Conservation (phyloP, 1,140 invertebrate species). For the Drosophila novamexicana region DNA sequence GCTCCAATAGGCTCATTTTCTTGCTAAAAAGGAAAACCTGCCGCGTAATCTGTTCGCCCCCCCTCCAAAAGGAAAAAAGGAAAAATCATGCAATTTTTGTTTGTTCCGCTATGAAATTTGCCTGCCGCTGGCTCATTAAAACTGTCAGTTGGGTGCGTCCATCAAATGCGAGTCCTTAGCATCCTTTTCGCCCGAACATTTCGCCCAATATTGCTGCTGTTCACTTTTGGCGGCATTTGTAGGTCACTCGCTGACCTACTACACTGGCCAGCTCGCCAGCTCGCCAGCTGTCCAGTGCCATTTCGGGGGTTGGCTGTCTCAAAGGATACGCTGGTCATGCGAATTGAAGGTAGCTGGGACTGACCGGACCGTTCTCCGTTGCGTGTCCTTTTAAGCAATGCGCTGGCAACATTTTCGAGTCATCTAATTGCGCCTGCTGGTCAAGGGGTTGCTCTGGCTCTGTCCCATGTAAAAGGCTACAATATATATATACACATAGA, state of each 20-base stretch:
- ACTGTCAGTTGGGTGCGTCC: conserved; percentile 36
- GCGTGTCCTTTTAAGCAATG: conserved; percentile 29
- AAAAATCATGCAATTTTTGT: conserved; percentile 50
- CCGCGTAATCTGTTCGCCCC: conserved; percentile 20
- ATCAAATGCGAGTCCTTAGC: conserved; percentile 38
- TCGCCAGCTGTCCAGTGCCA: conserved; percentile 41
- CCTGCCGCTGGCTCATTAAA: conserved; percentile 36
- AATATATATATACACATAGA: conserved; percentile 2
- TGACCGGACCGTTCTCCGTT: conserved; percentile 44
- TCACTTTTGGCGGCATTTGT: conserved; percentile 73
- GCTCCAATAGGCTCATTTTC: conserved; percentile 4
- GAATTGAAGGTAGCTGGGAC: conserved; percentile 51
- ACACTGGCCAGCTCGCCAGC: conserved; percentile 40
- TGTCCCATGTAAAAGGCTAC: conserved; percentile 9
- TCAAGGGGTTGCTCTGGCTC: conserved; percentile 60
- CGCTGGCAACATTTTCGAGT: conserved; percentile 46
- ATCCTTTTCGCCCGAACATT: conserved; percentile 29
- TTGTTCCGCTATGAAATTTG: conserved; percentile 35
- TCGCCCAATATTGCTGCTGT: conserved; percentile 11
- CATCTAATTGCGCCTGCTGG: conserved; percentile 50
- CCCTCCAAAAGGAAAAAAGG: conserved; percentile 10
- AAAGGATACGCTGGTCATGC: conserved; percentile 66
- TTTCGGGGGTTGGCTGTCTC: conserved; percentile 61
- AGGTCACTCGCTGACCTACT: conserved; percentile 55
- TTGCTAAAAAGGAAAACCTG: conserved; percentile 8